Percentiles rank a stretch among this genome's conserved stretches.
These are phyloP conservation scores for Anticlea derivata DNA, from an alignment of 2,888 invertebrate genomes.

Conservation along the genomic window DNA sequence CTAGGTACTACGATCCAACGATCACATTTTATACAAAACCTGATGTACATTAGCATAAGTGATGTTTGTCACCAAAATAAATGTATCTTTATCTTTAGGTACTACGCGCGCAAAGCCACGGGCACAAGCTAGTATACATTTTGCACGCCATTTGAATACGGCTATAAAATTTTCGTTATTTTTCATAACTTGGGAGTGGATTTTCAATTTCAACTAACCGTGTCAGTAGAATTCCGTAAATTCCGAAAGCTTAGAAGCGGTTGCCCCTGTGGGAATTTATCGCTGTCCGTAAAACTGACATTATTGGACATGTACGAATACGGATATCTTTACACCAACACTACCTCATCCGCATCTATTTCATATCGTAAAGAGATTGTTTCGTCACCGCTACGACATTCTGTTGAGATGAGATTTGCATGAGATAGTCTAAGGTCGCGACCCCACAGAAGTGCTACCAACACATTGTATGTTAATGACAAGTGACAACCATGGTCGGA, in stretches of 20 bases:
- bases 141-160: too few species aligned
- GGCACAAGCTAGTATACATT: too few species aligned
- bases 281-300: conserved; percentile 9
- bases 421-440: conserved; percentile 44
- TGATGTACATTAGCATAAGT: too few species aligned
- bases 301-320: conserved; percentile 24
- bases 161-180: too few species aligned
- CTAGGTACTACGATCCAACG: too few species aligned
- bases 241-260: not conserved
- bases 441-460: conserved; percentile 66
- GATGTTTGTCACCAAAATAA: too few species aligned
- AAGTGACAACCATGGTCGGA: conserved; percentile 53
- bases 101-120: too few species aligned
- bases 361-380: conserved; percentile 22
- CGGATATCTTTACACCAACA: conserved; percentile 14
- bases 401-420: conserved; percentile 33
- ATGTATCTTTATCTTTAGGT: too few species aligned
- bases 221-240: not conserved
- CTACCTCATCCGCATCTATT: conserved; percentile 6
- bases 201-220: not conserved
- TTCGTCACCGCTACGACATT: conserved; percentile 20
- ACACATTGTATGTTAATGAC: conserved; percentile 78
- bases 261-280: conserved; percentile 5
- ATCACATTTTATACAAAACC: too few species aligned
- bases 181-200: too few species aligned